Evolutionary conservation across 2,888 invertebrate species (phyloP).

Genomic region (Tachina lurida): DNA sequence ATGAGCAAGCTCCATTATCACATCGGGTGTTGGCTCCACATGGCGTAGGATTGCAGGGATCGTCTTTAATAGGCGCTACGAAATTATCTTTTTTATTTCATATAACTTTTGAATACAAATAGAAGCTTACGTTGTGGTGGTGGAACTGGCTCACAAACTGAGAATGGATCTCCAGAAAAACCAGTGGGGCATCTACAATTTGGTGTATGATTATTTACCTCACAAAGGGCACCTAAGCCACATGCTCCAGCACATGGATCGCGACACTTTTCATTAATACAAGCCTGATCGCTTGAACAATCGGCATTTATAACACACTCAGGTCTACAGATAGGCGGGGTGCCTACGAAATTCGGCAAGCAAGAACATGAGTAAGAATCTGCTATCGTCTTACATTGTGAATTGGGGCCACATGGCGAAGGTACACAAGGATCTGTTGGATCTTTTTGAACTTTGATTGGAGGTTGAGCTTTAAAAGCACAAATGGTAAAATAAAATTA

Average conservation of each 20-base stretch:
- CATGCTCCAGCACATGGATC: slow-evolving; percentile 90
- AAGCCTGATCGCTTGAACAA: slow-evolving; percentile 88
- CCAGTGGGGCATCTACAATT: slow-evolving; percentile 87
- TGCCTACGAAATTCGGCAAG: slow-evolving; percentile 86
- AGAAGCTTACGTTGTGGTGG: slow-evolving; percentile 78
- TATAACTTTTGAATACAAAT: background rate
- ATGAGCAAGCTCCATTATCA: slow-evolving; percentile 78
- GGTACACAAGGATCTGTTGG: slow-evolving; percentile 85
- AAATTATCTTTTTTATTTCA: slow-evolving; percentile 11
- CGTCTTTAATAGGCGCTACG: slow-evolving; percentile 80
- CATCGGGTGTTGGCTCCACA: slow-evolving; percentile 91
- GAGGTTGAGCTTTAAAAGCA: slow-evolving; percentile 71
- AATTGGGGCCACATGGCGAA: slow-evolving; percentile 87
- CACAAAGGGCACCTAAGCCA: slow-evolving; percentile 86
- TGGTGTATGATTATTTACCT: slow-evolving; percentile 88
- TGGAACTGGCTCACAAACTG: slow-evolving; percentile 86
- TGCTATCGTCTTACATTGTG: slow-evolving; percentile 85
- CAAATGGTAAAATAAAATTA: background rate
- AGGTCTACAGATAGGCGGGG: slow-evolving; percentile 88
- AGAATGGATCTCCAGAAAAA: slow-evolving; percentile 89
- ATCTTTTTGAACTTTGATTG: slow-evolving; percentile 73
- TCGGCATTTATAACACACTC: slow-evolving; percentile 89
- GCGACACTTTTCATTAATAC: slow-evolving; percentile 88
- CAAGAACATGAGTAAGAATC: slow-evolving; percentile 87
- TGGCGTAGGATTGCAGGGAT: slow-evolving; percentile 89